phyloP scores from a whole-genome alignment of 2,113 vertebrate genomes.

The Petroica traversi region DNA sequence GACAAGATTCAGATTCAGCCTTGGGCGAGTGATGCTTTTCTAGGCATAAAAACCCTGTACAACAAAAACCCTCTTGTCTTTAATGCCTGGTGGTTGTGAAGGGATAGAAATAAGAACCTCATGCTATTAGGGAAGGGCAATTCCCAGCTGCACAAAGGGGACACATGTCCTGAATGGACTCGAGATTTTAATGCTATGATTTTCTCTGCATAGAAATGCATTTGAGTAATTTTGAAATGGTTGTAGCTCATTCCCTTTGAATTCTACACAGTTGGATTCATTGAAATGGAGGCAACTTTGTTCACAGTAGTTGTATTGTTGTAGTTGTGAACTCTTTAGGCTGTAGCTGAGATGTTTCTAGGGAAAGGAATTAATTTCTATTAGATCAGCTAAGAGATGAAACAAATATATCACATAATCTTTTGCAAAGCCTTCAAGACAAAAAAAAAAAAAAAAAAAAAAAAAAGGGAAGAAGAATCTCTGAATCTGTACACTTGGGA shows the following conservation, averaged over 20 bases:
- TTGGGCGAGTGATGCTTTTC: conserved; percentile 6
- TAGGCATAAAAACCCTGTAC: conserved; percentile 11
- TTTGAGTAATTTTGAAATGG: conserved; percentile 41
- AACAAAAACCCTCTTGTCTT: conserved; percentile 47
- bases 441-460: not conserved
- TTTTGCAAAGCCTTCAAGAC: not conserved
- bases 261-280: not conserved
- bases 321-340: conserved; percentile 10
- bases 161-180: conserved; percentile 14
- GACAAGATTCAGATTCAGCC: conserved; percentile 27
- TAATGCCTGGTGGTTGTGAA: not conserved
- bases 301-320: conserved; percentile 27
- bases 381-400: not conserved
- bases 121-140: conserved; percentile 27
- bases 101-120: not conserved
- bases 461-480: not conserved
- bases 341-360: not conserved
- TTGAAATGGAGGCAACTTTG: conserved; percentile 32
- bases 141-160: conserved; percentile 23
- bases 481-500: not conserved
- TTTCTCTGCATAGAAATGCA: conserved; percentile 21
- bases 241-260: conserved; percentile 34
- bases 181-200: not conserved
- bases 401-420: not conserved
- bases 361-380: not conserved